Percentiles rank a stretch among this genome's conserved stretches.
phyloP scores from a whole-genome alignment of 37 sponge, comb jelly and placozoan genomes.

The Corticium candelabrum region DNA sequence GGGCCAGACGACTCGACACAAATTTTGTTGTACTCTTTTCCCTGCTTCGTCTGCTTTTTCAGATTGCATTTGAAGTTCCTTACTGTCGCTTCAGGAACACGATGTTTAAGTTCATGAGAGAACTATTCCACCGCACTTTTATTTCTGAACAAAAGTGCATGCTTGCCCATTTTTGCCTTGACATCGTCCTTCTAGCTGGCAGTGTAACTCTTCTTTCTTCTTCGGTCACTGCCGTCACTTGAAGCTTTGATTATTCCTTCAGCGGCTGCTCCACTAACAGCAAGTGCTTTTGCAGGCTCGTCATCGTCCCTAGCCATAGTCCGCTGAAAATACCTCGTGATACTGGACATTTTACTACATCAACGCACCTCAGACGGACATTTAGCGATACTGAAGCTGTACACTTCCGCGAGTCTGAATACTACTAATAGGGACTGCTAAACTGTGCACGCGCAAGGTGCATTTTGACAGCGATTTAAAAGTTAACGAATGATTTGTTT shows the following conservation, averaged over 20 bases:
- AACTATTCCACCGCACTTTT: background rate
- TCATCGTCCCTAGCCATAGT: constrained; percentile 1
- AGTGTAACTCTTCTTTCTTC: background rate
- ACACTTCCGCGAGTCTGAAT: no score
- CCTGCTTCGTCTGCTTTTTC: background rate
- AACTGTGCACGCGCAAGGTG: no score
- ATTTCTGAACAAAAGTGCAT: background rate
- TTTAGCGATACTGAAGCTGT: no score
- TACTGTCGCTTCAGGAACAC: background rate
- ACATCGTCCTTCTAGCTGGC: background rate
- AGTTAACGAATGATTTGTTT: no score
- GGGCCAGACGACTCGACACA: background rate
- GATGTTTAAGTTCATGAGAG: background rate
- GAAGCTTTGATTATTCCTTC: background rate
- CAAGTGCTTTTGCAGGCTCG: background rate
- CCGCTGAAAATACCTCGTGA: no score
- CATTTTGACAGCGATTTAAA: no score
- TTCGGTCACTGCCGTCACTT: background rate
- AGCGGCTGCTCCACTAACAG: background rate
- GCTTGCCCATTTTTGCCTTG: background rate
- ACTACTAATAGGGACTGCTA: no score
- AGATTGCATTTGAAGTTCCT: background rate
- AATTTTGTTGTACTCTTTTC: background rate
- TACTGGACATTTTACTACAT: no score
- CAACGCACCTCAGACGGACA: no score